Percentiles rank a stretch among this genome's conserved stretches.
phyloP scores from a whole-genome alignment of 2,888 invertebrate species.

The Lagria hirta region DNA sequence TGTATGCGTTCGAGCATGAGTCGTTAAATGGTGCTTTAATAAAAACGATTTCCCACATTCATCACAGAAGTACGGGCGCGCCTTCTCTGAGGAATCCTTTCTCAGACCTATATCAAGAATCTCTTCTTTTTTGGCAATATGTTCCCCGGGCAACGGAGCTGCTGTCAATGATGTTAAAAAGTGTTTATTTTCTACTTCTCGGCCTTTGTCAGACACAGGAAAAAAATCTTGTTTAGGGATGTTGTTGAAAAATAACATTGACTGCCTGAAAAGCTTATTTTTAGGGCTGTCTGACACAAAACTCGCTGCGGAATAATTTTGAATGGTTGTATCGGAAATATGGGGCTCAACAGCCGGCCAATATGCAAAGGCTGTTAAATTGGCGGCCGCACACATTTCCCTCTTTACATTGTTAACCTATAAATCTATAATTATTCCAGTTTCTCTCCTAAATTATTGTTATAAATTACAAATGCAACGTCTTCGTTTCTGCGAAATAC shows the following conservation, averaged over 20 bases:
- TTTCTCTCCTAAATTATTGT: no score
- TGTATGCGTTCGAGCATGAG: slow-evolving; percentile 79
- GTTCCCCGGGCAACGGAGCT: slow-evolving; percentile 51
- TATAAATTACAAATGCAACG: no score
- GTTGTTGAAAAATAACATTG: slow-evolving; percentile 34
- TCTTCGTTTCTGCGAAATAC: no score
- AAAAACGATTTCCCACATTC: slow-evolving; percentile 84
- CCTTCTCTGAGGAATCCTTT: slow-evolving; percentile 30
- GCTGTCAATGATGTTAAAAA: slow-evolving; percentile 49
- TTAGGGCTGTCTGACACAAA: slow-evolving; percentile 32
- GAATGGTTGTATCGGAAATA: slow-evolving; percentile 27
- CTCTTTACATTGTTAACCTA: no score
- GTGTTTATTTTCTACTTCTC: slow-evolving; percentile 19
- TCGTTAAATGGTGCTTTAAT: slow-evolving; percentile 80
- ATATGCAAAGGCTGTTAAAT: slow-evolving; percentile 33
- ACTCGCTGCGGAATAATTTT: slow-evolving; percentile 28
- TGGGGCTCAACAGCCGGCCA: slow-evolving; percentile 34
- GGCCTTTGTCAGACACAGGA: slow-evolving; percentile 4
- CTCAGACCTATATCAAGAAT: slow-evolving; percentile 46
- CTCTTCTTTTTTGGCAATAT: slow-evolving; percentile 15
- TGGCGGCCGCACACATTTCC: slow-evolving; percentile 34
- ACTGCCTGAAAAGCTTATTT: slow-evolving; percentile 31
- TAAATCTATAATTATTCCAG: no score
- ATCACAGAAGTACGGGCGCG: slow-evolving; percentile 75
- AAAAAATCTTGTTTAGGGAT: slow-evolving; percentile 37